Evolutionary conservation across 2,888 invertebrate genomes (phyloP).

Genomic region (Temnothorax rugatulus): DNA sequence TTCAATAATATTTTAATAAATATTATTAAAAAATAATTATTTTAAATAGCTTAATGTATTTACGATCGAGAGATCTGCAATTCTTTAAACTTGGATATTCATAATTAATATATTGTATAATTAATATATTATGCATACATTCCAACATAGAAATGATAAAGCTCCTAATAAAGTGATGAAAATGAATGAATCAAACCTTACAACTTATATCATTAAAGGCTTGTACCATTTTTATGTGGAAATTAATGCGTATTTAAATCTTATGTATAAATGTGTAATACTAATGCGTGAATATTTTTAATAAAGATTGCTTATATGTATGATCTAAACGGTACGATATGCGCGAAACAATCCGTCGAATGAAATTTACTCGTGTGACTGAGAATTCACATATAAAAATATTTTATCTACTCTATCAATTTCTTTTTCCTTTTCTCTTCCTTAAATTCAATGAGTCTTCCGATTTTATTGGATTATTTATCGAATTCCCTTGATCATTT

Average conservation of each 20-base stretch:
- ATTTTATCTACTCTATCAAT: constrained; percentile 81
- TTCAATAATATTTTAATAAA: neutral
- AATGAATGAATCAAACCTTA: constrained; percentile 19
- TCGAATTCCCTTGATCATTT: constrained; percentile 79
- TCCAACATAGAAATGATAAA: constrained; percentile 62
- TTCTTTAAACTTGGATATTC: constrained; percentile 25
- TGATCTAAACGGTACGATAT: constrained; percentile 66
- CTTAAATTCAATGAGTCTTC: constrained; percentile 66
- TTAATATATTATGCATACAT: constrained; percentile 61
- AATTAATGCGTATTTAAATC: constrained; percentile 43
- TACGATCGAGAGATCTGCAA: constrained; percentile 6
- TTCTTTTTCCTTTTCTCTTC: constrained; percentile 49
- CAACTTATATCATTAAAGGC: constrained; percentile 12
- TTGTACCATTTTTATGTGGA: constrained; percentile 56
- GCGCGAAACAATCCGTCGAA: constrained; percentile 67
- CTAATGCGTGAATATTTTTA: constrained; percentile 48
- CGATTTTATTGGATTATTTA: constrained; percentile 68
- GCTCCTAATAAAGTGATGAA: constrained; percentile 16
- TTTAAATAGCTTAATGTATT: neutral
- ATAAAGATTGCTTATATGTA: constrained; percentile 30
- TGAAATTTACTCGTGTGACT: constrained; percentile 65
- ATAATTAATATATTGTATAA: constrained; percentile 44
- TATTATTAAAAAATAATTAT: neutral
- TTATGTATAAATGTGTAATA: constrained; percentile 51
- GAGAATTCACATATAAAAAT: constrained; percentile 84